Evolutionary conservation across 2,797 vertebrate genomes (phyloP), one percentile per base, ranked within the genome.

Genomic region (Arctocebus calabarensis): DNA sequence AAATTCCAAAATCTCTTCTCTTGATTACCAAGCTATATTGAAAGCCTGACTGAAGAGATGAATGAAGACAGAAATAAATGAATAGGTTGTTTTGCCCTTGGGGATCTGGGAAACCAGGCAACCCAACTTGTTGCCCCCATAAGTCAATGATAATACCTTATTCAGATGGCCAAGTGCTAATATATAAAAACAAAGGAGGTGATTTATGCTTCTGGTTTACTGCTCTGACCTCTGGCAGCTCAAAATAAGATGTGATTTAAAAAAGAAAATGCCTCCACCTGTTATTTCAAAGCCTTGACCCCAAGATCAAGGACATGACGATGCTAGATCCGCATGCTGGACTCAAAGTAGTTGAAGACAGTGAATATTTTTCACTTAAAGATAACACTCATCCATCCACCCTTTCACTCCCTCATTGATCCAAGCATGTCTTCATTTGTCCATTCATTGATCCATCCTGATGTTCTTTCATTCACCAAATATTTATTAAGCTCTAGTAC

Each of bases 171-270:
- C 94, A 83, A 29, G 92, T n/a, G 45, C 43, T 66, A 71, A 94
- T n/a, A 64, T 6, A 62, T 17, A 83, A 94, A 84, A 90, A 55
- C 87, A 52, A 83, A 95, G 84, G 40, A 75, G 37, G 9, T 90
- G 85, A 92, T 88, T 93, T 96, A 94, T 87, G 92, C 55, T 81
- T 68, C 74, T 88, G 88, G 71, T 90, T 94, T 89, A 66, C 27
- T 73, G n/a, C 48, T 93, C 61, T 96, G 92, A 97, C 90, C 94
- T 88, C 88, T 96, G 71, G 87, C 52, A 90, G 29, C 91, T 96
- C 85, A 95, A 95, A 97, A 82, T 88, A 96, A 94, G 92, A 90
- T 96, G 90, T 88, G 45, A 95, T 92, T 97, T 97, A 92, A 84
- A 84, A 96, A 92, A 86, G 64, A 34, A 90, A 97, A 92, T 84